Conservation (phyloP, 2,888 invertebrate genomes). For the Lordiphosa andalusiaca region DNA sequence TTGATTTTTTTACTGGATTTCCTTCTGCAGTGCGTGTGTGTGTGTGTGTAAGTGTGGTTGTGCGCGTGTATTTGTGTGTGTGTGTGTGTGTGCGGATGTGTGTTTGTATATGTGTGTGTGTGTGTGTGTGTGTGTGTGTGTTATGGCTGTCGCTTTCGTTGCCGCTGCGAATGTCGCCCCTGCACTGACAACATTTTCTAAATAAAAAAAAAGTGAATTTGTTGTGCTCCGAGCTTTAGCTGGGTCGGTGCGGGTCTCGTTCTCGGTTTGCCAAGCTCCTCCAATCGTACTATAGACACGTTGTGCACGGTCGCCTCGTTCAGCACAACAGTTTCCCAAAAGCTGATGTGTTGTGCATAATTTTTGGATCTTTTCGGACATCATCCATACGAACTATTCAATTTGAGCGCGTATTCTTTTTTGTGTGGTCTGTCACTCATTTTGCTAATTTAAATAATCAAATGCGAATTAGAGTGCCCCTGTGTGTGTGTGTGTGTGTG, state of each 20-base stretch:
- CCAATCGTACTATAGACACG: constrained; percentile 10
- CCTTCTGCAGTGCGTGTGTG: background rate
- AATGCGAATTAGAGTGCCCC: constrained; percentile 49
- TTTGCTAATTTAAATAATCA: constrained; percentile 71
- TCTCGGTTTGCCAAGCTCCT: constrained; percentile 24
- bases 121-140: constrained; percentile 25
- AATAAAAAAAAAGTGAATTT: constrained; percentile 65
- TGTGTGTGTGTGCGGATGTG: constrained; percentile 27
- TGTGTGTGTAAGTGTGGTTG: constrained; percentile 22
- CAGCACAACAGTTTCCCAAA: constrained; percentile 16
- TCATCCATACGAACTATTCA: constrained; percentile 48
- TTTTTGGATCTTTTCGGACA: constrained; percentile 44
- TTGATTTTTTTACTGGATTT: constrained; percentile 13
- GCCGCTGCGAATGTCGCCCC: constrained; percentile 77
- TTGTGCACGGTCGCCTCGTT: constrained; percentile 17
- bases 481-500: constrained; percentile 4
- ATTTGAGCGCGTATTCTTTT: constrained; percentile 47
- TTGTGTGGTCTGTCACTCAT: constrained; percentile 64
- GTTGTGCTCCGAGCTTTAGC: constrained; percentile 48
- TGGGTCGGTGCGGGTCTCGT: constrained; percentile 14
- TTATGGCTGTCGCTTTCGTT: constrained; percentile 68
- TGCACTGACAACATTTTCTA: constrained; percentile 77
- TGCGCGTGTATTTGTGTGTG: constrained; percentile 11
- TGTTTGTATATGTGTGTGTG: constrained; percentile 11
- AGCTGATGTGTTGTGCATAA: constrained; percentile 19